A percentile compares a stretch with the other conserved stretches of the same genome.
phyloP scores from a whole-genome alignment of 1,140 invertebrate species.

The Ditylenchus dipsaci region DNA sequence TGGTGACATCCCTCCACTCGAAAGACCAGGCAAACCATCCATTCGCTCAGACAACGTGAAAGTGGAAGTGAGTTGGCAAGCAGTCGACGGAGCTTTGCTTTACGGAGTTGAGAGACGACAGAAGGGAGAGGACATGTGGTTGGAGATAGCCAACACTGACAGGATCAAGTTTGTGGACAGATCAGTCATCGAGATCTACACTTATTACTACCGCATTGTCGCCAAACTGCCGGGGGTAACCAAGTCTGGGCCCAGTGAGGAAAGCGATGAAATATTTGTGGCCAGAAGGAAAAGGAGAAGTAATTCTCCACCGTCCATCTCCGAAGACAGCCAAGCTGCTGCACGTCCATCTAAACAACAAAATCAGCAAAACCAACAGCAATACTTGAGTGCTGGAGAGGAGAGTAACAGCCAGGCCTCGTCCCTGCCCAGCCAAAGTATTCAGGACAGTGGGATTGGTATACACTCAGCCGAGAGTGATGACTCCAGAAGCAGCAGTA shows the following conservation, averaged over 20 bases:
- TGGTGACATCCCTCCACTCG: neutral
- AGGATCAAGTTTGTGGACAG: conserved; percentile 28
- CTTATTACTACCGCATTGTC: conserved; percentile 25
- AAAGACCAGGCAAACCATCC: conserved; percentile 7
- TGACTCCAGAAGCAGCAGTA: neutral
- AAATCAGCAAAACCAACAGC: neutral
- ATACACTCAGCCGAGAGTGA: neutral
- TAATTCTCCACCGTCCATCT: neutral
- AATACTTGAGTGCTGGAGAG: neutral
- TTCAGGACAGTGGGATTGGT: neutral
- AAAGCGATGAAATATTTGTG: conserved; percentile 29
- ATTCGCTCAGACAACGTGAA: conserved; percentile 5
- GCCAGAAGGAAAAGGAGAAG: neutral
- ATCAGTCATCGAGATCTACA: conserved; percentile 26
- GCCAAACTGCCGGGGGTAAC: conserved; percentile 27
- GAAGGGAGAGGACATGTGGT: conserved; percentile 26
- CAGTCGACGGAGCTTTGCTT: conserved; percentile 22
- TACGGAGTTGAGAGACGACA: conserved; percentile 13
- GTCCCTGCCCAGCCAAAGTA: neutral
- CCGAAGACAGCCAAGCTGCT: neutral
- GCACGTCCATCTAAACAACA: neutral
- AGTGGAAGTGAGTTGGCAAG: conserved; percentile 24
- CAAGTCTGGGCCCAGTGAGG: conserved; percentile 10
- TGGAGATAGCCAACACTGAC: conserved; percentile 33
- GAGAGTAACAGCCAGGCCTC: neutral